Conservation (phyloP, 2,888 invertebrate genomes). For the Amphiduros pacificus region DNA sequence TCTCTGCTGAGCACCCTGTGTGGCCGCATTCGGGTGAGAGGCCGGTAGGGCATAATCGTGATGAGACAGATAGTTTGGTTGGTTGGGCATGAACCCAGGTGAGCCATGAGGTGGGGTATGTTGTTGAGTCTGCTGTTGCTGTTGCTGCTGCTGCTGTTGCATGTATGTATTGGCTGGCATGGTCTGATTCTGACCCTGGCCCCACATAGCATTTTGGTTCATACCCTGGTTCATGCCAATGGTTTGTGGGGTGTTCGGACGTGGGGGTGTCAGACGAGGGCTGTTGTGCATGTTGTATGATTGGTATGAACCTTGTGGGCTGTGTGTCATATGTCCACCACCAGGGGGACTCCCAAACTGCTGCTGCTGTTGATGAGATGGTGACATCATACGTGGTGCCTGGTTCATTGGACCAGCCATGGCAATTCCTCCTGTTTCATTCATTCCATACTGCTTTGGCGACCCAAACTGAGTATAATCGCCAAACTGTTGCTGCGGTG, state of each 20-base stretch:
- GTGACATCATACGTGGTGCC: not conserved
- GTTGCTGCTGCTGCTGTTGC: slow-evolving; percentile 10
- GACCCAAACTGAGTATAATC: slow-evolving; percentile 27
- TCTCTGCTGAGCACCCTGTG: too few species aligned
- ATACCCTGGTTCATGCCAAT: not conserved
- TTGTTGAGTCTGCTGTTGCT: slow-evolving; percentile 7
- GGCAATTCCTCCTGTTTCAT: slow-evolving; percentile 6
- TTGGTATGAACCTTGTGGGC: slow-evolving; percentile 22
- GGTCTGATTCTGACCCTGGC: not conserved
- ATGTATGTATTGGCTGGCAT: slow-evolving; percentile 12
- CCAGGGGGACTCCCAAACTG: slow-evolving; percentile 41
- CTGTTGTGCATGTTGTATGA: slow-evolving; percentile 27
- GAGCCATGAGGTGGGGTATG: too few species aligned
- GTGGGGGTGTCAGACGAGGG: slow-evolving; percentile 29
- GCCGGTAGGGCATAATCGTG: slow-evolving; percentile 38
- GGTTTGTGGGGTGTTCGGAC: slow-evolving; percentile 15
- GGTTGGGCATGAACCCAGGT: too few species aligned
- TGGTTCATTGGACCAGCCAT: not conserved
- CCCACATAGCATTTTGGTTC: not conserved
- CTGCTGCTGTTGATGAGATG: slow-evolving; percentile 24
- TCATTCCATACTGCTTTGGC: slow-evolving; percentile 27
- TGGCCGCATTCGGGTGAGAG: too few species aligned
- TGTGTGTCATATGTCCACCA: slow-evolving; percentile 31
- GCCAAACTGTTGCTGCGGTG: slow-evolving; percentile 14
- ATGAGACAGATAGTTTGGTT: slow-evolving; percentile 34